phyloP scores from a whole-genome alignment of 2,888 invertebrate species.

The Erebia aethiops region DNA sequence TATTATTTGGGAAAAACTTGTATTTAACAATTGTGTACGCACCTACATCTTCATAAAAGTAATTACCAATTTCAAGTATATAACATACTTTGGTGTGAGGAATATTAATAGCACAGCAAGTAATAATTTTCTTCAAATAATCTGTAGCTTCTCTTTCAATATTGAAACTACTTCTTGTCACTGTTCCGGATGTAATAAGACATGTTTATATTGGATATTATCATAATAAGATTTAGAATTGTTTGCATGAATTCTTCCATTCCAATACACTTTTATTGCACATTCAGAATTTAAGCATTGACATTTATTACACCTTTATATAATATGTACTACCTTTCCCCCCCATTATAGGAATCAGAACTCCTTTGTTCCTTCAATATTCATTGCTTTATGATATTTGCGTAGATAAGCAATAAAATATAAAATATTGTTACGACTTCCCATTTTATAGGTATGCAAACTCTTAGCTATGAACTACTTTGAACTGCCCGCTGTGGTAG shows the following conservation, averaged over 20 bases:
- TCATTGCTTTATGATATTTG: constrained; percentile 51
- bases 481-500: not conserved
- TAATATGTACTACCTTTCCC: constrained; percentile 12
- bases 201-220: constrained; percentile 5
- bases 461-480: constrained; percentile 26
- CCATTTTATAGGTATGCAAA: constrained; percentile 42
- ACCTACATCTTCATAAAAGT: no score
- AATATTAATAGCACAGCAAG: not conserved
- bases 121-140: not conserved
- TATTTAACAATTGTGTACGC: not conserved
- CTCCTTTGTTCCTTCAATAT: constrained; percentile 46
- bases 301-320: constrained; percentile 31
- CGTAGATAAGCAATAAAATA: constrained; percentile 54
- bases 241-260: constrained; percentile 13
- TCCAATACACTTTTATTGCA: constrained; percentile 16
- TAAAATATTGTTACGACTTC: constrained; percentile 50
- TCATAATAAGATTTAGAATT: not conserved
- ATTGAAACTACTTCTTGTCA: not conserved
- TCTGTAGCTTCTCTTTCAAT: not conserved
- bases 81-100: no score
- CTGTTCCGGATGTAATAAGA: constrained; percentile 3
- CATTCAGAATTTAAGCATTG: constrained; percentile 6
- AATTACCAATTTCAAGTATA: no score
- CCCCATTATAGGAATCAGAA: constrained; percentile 29
- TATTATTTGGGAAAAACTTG: not conserved